Conservation (phyloP, 2,797 vertebrate species). For the Molossus molossus region DNA sequence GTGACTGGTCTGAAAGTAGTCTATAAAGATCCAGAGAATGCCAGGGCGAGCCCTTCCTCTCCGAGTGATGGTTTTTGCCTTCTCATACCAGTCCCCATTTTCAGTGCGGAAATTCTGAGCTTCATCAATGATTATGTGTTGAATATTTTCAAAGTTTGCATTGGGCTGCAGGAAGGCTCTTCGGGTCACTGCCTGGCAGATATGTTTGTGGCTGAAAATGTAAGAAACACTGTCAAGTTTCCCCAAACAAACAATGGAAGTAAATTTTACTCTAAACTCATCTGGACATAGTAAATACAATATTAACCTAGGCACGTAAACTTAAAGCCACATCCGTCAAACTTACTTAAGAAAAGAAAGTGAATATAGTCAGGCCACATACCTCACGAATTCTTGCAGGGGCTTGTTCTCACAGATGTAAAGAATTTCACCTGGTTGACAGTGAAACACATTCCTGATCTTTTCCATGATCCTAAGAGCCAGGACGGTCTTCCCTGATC, state of each 20-base stretch:
- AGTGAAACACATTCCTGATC: slow-evolving; percentile 77
- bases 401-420: slow-evolving; percentile 84
- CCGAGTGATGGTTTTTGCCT: slow-evolving; percentile 61
- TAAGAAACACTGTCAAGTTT: neutral
- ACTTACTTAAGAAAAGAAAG: neutral
- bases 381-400: neutral
- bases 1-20: slow-evolving; percentile 86
- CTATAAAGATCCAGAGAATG: slow-evolving; percentile 88
- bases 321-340: neutral
- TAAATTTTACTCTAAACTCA: neutral
- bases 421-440: slow-evolving; percentile 73
- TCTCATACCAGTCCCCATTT: slow-evolving; percentile 75
- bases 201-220: neutral
- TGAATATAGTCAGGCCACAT: neutral
- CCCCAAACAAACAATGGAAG: neutral
- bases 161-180: neutral
- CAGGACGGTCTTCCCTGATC: slow-evolving; percentile 87
- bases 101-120: slow-evolving; percentile 85
- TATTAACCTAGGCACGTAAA: neutral
- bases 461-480: slow-evolving; percentile 83
- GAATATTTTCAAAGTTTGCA: accelerated
- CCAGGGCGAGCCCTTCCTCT: neutral
- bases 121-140: slow-evolving; percentile 88
- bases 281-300: neutral
- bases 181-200: slow-evolving; percentile 82